Evolutionary conservation across 2,888 invertebrate species (phyloP), one percentile per base, ranked within the genome.

Genomic region (Oeneis ivallda): DNA sequence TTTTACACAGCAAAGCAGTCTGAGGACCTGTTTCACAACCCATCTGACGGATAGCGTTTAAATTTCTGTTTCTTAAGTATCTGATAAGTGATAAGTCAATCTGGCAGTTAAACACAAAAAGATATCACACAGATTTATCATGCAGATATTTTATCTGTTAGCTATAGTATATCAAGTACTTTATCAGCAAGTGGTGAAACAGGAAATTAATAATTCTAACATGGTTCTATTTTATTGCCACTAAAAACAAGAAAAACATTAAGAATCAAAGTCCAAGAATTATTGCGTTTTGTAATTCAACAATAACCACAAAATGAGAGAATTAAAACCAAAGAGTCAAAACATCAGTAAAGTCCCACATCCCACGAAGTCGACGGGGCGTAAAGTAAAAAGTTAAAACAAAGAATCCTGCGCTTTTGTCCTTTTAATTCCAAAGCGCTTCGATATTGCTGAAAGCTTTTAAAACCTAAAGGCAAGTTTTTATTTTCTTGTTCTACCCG

Each of bases 401-500:
- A 57, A 45, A 45, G 45, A 32, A 45, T 58, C 26, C 26, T 26
- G 37, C 32, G 32, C 45, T 58, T 58, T 45, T 47, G 45, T 47
- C 58, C 45, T 45, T 57, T 58, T 45, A 58, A 58, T 9, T n/a
- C 32, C 58, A 32, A 47, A 26, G 34, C 32, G 39, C 57, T 34
- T 15, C 32, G 45, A 53, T 65, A 65, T 52, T 41, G 53, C 62
- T 54, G 62, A 59, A 68, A 64, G 54, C 58, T 37, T 65, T 62
- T 65, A 53, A 45, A 59, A 56, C 50, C 32, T n/a, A 58, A 39
- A 47, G 57, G 61, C 57, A 52, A 52, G 61, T 62, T 64, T 67
- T 58, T 67, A 64, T 53, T 64, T 61, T 45, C 58, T 57, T 64
- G 53, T 57, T 37, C 41, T 11, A 58, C 47, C 57, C 64, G 61